Percentiles rank a stretch among this genome's conserved stretches.
Evolutionary conservation across 2,888 invertebrate genomes (phyloP).

Genomic region (Masnerella sp.): DNA sequence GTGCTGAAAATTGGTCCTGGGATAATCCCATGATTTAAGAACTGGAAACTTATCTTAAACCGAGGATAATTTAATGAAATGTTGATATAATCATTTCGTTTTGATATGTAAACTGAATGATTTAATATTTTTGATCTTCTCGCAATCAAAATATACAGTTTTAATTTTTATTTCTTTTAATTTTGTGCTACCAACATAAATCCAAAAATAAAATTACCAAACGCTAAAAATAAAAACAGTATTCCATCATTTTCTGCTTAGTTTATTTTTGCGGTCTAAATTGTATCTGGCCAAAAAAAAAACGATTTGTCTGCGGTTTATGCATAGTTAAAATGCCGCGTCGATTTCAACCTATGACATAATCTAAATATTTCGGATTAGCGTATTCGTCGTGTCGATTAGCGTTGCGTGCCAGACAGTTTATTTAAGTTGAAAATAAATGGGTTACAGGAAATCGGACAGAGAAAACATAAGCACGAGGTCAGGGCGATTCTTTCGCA

Average conservation of each 20-base stretch:
- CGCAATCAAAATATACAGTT: too few relatives aligned
- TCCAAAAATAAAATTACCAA: too few relatives aligned
- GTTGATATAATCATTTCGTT: too few relatives aligned
- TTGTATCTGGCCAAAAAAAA: constrained; percentile 9
- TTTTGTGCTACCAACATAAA: too few relatives aligned
- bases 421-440: constrained; percentile 48
- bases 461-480: constrained; percentile 45
- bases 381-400: constrained; percentile 37
- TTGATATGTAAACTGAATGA: too few relatives aligned
- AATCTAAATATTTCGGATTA: constrained; percentile 44
- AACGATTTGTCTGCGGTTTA: constrained; percentile 34
- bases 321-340: constrained; percentile 31
- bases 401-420: constrained; percentile 31
- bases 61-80: too few relatives aligned
- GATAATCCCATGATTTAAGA: too few relatives aligned
- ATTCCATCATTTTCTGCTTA: constrained; percentile 15
- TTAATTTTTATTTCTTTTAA: too few relatives aligned
- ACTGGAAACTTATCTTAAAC: too few relatives aligned
- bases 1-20: too few relatives aligned
- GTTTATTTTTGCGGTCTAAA: constrained; percentile 15
- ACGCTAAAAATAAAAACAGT: constrained; percentile 10
- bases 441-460: constrained; percentile 45
- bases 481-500: constrained; percentile 35
- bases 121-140: too few relatives aligned
- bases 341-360: constrained; percentile 36